Base-by-base conservation (phyloP, 2,797 vertebrate species). In the Sphenodon punctatus region DNA sequence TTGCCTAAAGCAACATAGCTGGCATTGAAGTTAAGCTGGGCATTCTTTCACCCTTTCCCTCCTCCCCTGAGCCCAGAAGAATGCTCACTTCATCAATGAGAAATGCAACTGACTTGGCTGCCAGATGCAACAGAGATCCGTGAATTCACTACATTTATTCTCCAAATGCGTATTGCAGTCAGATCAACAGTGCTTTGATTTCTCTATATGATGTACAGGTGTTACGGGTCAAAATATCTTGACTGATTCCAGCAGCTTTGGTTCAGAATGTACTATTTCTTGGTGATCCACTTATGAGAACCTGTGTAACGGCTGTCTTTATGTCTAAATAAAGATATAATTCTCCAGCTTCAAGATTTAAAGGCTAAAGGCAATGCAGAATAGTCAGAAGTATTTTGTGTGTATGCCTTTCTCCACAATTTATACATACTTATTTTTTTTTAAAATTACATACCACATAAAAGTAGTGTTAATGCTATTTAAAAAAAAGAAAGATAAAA, bases 391-490 rank as follows among this genome's bases (percentile, higher is more conserved):
- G 75, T 56, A 46, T 86, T 83, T 46, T 78, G 65, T 45, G 46
- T 85, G 71, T 87, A 67, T 42, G 30, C 78, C 69, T 91, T 90
- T 90, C 83, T 85, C 91, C 91, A 90, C 92, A 91, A 88, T 10
- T 4, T 93, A 64, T 85, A 78, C 90, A 61, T 90, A 80, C 72
- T 89, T 92, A 93, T 89, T 92, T 23, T 39, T 42, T 12, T 92
- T 65, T 74, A n/a, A n/a, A n/a, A n/a, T n/a, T n/a, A 66, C 77
- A 69, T 92, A 73, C 92, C 91, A 80, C 43, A 20, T 73, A 87
- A 92, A 92, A 93, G 93, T 89, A 92, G 88, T 92, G 88, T 86
- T 94, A 94, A 93, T 92, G 92, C 82, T 89, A 88, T 87, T 41
- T 46, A 39, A 46, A 17, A 64, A 43, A 64, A 79, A 92, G 94